Conservation (phyloP, 2,888 invertebrate species). For the Oxyteleia sp. region DNA sequence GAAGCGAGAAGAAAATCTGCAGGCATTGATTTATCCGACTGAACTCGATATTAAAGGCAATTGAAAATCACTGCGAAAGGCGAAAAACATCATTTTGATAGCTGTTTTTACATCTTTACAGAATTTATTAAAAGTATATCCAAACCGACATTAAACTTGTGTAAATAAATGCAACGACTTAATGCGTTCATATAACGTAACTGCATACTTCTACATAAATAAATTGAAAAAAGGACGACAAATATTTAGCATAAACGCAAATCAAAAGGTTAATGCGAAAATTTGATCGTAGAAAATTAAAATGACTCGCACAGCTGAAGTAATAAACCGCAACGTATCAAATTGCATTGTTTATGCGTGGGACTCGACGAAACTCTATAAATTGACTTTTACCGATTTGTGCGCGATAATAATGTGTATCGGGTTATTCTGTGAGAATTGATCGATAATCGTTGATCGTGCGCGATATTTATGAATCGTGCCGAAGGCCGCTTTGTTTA, state of each 20-base stretch:
- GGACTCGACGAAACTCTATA: constrained; percentile 45
- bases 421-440: constrained; percentile 52
- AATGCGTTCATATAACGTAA: not conserved
- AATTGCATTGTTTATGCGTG: constrained; percentile 51
- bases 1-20: constrained; percentile 18
- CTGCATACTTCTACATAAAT: constrained; percentile 27
- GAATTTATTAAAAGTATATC: not conserved
- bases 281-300: constrained; percentile 47
- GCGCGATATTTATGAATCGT: constrained; percentile 39
- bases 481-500: constrained; percentile 59
- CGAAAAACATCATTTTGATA: not conserved
- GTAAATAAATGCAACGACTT: no score
- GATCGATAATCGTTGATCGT: constrained; percentile 46
- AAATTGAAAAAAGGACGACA: constrained; percentile 17
- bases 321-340: constrained; percentile 24
- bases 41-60: not conserved
- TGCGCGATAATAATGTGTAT: constrained; percentile 56
- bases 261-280: constrained; percentile 49
- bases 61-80: not conserved
- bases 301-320: constrained; percentile 35
- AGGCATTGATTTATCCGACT: constrained; percentile 18
- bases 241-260: constrained; percentile 20
- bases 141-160: no score
- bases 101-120: no score
- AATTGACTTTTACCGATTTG: constrained; percentile 53